Evolutionary conservation across 2,113 vertebrate species (phyloP).

Genomic region (Anas platyrhynchos): DNA sequence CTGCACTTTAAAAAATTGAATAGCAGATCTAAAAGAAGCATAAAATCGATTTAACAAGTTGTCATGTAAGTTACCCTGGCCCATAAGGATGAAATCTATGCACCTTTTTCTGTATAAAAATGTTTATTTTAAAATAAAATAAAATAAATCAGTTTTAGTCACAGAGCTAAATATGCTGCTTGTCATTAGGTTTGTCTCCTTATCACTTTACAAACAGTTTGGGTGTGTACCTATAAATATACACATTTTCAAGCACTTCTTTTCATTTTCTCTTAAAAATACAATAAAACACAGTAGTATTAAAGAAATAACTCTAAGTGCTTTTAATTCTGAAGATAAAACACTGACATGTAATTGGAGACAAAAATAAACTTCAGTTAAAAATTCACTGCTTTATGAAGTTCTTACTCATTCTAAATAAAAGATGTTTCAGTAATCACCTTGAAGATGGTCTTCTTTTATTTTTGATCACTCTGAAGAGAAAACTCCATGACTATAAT

Average conservation of each 20-base stretch:
- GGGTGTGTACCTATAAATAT: not conserved
- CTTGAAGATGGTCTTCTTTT: not conserved
- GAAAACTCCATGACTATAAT: not conserved
- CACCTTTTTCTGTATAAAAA: slow-evolving; percentile 26
- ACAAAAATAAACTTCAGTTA: not conserved
- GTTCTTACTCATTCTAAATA: not conserved
- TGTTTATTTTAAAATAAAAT: not conserved
- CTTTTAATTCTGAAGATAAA: not conserved
- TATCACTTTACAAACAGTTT: not conserved
- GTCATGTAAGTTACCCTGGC: slow-evolving; percentile 71
- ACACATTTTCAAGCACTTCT: not conserved
- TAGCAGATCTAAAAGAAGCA: slow-evolving; percentile 74
- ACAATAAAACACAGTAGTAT: not conserved
- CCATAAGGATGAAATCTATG: slow-evolving; percentile 33
- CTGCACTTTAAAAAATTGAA: slow-evolving; percentile 73
- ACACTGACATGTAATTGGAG: not conserved
- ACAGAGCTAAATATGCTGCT: not conserved
- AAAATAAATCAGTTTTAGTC: not conserved
- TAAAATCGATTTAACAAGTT: slow-evolving; percentile 75
- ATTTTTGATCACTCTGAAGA: not conserved
- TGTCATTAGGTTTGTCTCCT: not conserved
- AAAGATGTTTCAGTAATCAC: not conserved
- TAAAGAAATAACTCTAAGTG: not conserved
- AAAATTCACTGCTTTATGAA: not conserved
- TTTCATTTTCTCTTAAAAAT: not conserved